Evolutionary conservation across 2,888 invertebrate genomes (phyloP).

Genomic region (Epistrophe eligans): DNA sequence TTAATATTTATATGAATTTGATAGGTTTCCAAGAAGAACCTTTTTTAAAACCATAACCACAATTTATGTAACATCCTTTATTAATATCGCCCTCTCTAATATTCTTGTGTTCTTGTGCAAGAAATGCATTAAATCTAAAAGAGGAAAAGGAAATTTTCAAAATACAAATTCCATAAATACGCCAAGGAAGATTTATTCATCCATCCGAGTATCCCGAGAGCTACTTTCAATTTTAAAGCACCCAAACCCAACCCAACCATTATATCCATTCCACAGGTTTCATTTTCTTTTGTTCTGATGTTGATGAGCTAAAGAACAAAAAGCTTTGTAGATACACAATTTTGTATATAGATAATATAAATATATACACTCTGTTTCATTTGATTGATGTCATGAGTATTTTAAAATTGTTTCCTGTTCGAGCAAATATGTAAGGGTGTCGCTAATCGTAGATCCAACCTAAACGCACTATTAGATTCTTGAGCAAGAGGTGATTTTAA

Average conservation of each 20-base stretch:
- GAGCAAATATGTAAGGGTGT: too few species aligned
- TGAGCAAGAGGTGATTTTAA: too few species aligned
- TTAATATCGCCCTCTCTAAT: slow-evolving; percentile 20
- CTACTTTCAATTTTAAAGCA: slow-evolving; percentile 33
- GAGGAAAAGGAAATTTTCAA: slow-evolving; percentile 50
- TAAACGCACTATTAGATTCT: too few species aligned
- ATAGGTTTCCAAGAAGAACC: slow-evolving; percentile 39
- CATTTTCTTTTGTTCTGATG: slow-evolving; percentile 32
- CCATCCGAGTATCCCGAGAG: slow-evolving; percentile 20
- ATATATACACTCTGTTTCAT: slow-evolving; percentile 4
- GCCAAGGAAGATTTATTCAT: slow-evolving; percentile 53
- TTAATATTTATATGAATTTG: slow-evolving; percentile 44
- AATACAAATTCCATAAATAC: slow-evolving; percentile 35
- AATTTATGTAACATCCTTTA: slow-evolving; percentile 53
- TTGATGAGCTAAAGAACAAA: slow-evolving; percentile 33
- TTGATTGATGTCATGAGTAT: slow-evolving; percentile 21
- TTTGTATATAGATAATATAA: neutral
- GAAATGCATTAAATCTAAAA: slow-evolving; percentile 37
- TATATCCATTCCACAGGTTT: slow-evolving; percentile 36
- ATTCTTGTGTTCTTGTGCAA: neutral
- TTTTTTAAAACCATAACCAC: slow-evolving; percentile 42
- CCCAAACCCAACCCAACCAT: too few species aligned
- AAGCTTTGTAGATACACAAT: neutral
- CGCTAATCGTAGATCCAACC: too few species aligned
- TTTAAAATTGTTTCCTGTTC: neutral